These are phyloP conservation scores for Drosophila santomea DNA, from an alignment of 1,140 invertebrate genomes.

Conservation along the genomic window DNA sequence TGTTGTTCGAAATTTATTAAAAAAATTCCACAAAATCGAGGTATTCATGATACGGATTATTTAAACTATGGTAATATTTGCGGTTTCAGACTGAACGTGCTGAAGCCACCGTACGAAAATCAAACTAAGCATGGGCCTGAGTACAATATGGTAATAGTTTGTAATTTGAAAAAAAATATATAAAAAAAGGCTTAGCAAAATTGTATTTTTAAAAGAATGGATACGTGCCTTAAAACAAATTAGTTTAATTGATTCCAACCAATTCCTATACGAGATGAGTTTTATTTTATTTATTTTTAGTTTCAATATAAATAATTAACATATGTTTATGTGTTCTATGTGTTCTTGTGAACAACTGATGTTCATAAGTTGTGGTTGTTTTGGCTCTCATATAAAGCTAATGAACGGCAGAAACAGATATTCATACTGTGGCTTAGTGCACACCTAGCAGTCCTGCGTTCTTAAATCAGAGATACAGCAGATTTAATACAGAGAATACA, in stretches of 20 bases:
- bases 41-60: constrained; percentile 19
- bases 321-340: too few species aligned
- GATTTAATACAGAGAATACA: not conserved
- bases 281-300: too few species aligned
- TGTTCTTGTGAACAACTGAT: too few species aligned
- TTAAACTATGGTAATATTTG: constrained; percentile 44
- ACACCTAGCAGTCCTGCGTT: not conserved
- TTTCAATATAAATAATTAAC: too few species aligned
- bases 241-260: too few species aligned
- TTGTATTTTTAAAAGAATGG: too few species aligned
- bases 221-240: too few species aligned
- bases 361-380: not conserved
- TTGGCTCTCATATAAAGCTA: not conserved
- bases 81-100: constrained; percentile 30
- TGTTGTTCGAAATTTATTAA: constrained; percentile 17
- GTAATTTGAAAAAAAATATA: too few species aligned
- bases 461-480: too few species aligned
- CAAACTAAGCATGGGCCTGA: not conserved
- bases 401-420: not conserved
- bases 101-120: not conserved
- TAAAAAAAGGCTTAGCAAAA: too few species aligned
- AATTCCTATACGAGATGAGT: too few species aligned
- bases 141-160: not conserved
- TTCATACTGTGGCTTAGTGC: not conserved
- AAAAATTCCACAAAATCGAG: constrained; percentile 38